phyloP scores from a whole-genome alignment of 1,140 invertebrate genomes.

The Samia ricini region DNA sequence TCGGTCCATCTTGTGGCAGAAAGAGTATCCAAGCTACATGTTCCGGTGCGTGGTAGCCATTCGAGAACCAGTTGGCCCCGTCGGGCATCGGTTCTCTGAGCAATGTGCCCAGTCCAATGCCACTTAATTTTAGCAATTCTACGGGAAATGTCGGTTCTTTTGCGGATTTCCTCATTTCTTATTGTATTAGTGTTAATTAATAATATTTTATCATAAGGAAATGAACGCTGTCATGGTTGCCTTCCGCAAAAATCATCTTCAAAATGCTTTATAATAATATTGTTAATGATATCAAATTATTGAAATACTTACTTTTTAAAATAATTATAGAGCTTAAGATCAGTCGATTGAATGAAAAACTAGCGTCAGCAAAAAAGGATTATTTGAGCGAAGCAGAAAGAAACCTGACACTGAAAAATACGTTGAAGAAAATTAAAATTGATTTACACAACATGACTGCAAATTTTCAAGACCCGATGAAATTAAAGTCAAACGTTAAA shows the following conservation, averaged over 20 bases:
- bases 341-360: conserved; percentile 86
- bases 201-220: not conserved
- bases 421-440: conserved; percentile 86
- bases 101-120: too few species aligned
- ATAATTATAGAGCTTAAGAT: conserved; percentile 83
- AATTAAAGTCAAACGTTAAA: conserved; percentile 88
- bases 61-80: too few species aligned
- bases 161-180: too few species aligned
- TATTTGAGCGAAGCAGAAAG: conserved; percentile 82
- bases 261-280: too few species aligned
- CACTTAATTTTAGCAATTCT: too few species aligned
- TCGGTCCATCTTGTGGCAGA: too few species aligned
- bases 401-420: conserved; percentile 81
- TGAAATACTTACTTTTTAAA: not conserved
- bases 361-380: conserved; percentile 83
- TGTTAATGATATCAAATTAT: too few species aligned
- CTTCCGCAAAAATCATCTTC: not conserved
- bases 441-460: conserved; percentile 88
- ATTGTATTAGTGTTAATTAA: conserved; percentile 1
- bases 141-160: too few species aligned
- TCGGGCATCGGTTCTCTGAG: too few species aligned
- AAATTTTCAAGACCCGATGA: conserved; percentile 86
- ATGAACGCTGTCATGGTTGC: not conserved
- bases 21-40: too few species aligned
- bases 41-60: too few species aligned